phyloP scores from a whole-genome alignment of 92 coral and sea anemone genomes.

The Palythoa grandiflora region DNA sequence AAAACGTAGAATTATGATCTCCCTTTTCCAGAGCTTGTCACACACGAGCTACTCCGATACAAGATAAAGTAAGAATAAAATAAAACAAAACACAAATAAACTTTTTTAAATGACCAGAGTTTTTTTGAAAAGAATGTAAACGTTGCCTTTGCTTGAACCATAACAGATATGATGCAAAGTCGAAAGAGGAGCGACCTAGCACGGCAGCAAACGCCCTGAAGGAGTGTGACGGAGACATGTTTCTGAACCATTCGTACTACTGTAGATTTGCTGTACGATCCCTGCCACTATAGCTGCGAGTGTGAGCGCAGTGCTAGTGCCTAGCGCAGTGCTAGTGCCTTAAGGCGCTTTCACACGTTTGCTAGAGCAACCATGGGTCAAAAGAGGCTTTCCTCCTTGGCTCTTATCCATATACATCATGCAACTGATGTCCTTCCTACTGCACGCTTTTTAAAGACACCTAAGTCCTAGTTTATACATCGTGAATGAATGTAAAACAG shows the following conservation, averaged over 20 bases:
- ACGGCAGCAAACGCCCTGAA: slow-evolving; percentile 51
- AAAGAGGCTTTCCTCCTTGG: no score
- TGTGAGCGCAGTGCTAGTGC: no score
- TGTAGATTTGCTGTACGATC: slow-evolving; percentile 38
- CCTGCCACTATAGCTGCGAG: not conserved
- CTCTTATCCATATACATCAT: no score
- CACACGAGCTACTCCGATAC: not conserved
- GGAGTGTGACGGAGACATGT: slow-evolving; percentile 47
- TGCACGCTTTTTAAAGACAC: no score
- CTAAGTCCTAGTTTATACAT: no score
- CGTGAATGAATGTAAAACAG: no score
- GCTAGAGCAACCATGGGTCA: no score
- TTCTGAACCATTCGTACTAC: slow-evolving; percentile 24
- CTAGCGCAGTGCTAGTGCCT: no score
- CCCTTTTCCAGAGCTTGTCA: not conserved
- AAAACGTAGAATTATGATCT: not conserved
- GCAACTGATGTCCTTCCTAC: not conserved
- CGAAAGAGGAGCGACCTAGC: slow-evolving; percentile 32
- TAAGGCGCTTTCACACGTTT: no score
- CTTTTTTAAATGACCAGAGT: no score
- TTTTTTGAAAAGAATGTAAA: not conserved
- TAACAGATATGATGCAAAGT: slow-evolving; percentile 8
- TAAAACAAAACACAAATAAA: no score
- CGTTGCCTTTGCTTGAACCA: slow-evolving; percentile 1
- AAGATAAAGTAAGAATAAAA: not conserved